phyloP scores from a whole-genome alignment of 2,888 invertebrate genomes.

The Plebejus melissa region DNA sequence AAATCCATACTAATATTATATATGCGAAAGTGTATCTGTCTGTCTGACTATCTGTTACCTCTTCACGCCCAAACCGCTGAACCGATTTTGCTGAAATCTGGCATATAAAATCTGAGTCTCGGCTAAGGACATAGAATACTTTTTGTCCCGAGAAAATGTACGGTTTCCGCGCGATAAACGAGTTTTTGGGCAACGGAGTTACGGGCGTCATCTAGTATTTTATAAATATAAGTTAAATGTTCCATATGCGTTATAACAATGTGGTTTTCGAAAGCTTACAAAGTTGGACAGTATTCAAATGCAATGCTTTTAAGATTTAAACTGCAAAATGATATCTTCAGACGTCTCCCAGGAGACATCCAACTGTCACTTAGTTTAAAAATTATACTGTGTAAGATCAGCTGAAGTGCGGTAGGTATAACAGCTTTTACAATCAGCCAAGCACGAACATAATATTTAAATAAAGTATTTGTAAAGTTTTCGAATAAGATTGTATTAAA shows the following conservation, averaged over 20 bases:
- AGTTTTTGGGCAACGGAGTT: too few species aligned
- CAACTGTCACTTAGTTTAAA: conserved; percentile 1
- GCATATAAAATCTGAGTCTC: too few species aligned
- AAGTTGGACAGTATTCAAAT: conserved; percentile 5
- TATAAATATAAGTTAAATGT: too few species aligned
- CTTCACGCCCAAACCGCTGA: too few species aligned
- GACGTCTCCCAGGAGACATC: not conserved
- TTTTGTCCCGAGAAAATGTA: too few species aligned
- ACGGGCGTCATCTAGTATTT: too few species aligned
- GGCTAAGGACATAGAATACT: too few species aligned
- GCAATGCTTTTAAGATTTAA: conserved; percentile 8
- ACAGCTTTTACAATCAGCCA: not conserved
- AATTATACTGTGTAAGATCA: not conserved
- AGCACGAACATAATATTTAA: not conserved
- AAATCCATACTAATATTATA: too few species aligned
- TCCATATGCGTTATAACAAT: not conserved
- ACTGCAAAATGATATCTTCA: not conserved
- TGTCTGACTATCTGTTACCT: too few species aligned
- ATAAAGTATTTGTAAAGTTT: not conserved
- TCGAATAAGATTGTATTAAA: not conserved
- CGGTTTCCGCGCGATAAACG: too few species aligned
- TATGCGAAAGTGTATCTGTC: too few species aligned
- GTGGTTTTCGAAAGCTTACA: not conserved
- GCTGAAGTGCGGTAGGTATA: not conserved
- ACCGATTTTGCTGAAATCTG: too few species aligned